These are phyloP conservation scores for Pipistrellus pygmaeus DNA, from an alignment of 2,797 vertebrate genomes.

Conservation along the genomic window DNA sequence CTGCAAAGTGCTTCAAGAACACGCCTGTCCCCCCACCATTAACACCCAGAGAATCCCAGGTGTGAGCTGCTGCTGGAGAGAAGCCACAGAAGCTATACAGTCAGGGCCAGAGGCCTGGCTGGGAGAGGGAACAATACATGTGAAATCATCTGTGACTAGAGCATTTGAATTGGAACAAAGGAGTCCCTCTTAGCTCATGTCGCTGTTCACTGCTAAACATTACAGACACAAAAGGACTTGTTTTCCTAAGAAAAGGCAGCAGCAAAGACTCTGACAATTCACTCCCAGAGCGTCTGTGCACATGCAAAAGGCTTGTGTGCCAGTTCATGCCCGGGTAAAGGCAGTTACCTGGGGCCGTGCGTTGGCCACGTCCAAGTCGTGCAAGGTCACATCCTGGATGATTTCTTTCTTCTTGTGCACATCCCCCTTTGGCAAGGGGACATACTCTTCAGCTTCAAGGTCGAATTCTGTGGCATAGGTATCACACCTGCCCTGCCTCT, in stretches of 20 bases:
- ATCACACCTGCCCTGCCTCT: constrained; percentile 99
- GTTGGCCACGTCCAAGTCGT: constrained; percentile 98
- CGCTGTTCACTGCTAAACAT: constrained; percentile 64
- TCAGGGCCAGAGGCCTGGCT: constrained; percentile 31
- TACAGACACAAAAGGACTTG: constrained; percentile 56
- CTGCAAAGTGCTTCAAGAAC: background rate
- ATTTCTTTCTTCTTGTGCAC: constrained; percentile 99
- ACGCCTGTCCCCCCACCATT: background rate
- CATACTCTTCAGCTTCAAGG: constrained; percentile 99
- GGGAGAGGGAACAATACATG: constrained; percentile 38
- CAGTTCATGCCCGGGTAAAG: background rate
- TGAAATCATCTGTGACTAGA: constrained; percentile 61
- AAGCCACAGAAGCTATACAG: constrained; percentile 50
- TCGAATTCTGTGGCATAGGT: constrained; percentile 99
- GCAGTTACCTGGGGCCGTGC: constrained; percentile 96
- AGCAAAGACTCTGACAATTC: constrained; percentile 31
- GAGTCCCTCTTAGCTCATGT: constrained; percentile 46
- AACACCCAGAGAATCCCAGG: background rate
- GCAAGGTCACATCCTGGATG: constrained; percentile 98
- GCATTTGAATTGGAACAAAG: constrained; percentile 41
- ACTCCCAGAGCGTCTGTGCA: background rate
- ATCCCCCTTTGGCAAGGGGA: constrained; percentile 98
- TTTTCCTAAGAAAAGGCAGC: constrained; percentile 14
- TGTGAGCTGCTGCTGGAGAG: constrained; percentile 9
- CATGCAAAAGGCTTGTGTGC: background rate